These are phyloP conservation scores for Rhagium mordax DNA, from an alignment of 2,888 invertebrate genomes.

Conservation along the genomic window DNA sequence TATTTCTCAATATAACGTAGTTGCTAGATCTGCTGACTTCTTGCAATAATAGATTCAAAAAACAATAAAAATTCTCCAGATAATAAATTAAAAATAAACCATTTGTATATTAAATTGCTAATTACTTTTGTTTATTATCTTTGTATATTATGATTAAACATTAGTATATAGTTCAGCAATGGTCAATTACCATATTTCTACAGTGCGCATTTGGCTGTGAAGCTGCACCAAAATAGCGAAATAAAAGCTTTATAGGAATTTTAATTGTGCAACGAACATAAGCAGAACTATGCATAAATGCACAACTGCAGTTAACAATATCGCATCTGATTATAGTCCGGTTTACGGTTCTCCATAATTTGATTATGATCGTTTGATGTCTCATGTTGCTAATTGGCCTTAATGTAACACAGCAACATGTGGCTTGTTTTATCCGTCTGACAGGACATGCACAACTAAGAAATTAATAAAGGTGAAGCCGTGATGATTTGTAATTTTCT, in stretches of 20 bases:
- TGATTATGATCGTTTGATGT: slow-evolving; percentile 49
- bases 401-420: slow-evolving; percentile 48
- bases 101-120: neutral
- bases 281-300: neutral
- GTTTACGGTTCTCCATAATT: slow-evolving; percentile 50
- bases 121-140: neutral
- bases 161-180: neutral
- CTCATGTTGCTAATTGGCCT: slow-evolving; percentile 46
- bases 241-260: slow-evolving; percentile 12
- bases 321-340: slow-evolving; percentile 46
- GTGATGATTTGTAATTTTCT: slow-evolving; percentile 12
- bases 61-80: neutral
- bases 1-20: neutral
- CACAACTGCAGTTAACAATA: slow-evolving; percentile 30
- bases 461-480: slow-evolving; percentile 13
- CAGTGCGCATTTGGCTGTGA: neutral
- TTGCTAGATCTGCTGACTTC: neutral
- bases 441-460: neutral
- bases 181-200: neutral
- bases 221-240: neutral
- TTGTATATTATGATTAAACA: neutral
- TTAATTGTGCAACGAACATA: slow-evolving; percentile 1
- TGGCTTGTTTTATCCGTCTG: slow-evolving; percentile 24
- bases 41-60: neutral
- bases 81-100: too few relatives aligned